Evolutionary conservation across 2,797 vertebrate genomes (phyloP), one percentile per base, ranked within the genome.

Genomic region (Myripristis murdjan): DNA sequence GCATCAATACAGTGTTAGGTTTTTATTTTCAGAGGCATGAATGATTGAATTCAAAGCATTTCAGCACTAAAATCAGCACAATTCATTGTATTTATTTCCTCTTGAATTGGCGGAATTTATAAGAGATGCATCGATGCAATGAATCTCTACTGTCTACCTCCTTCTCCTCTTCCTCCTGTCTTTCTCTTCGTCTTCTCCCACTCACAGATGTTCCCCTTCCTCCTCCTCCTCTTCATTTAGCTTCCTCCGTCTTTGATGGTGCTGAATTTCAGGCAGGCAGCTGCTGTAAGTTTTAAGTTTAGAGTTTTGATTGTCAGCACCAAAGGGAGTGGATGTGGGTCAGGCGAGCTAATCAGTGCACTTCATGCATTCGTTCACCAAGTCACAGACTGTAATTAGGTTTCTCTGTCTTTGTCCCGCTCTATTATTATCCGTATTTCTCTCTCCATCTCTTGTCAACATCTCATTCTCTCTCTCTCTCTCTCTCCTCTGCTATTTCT

Each of bases 261-360:
- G n/a, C 9, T 31, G 8, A 64, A 61, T 37, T 61, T n/a, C n/a
- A n/a, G n/a, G 48, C 33, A n/a, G 56, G 14, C 23, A 39, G 5
- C 15, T 43, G 14, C 37, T 8, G 6, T 14, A 10, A 39, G 37
- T 54, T 37, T 65, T 48, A 47, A 35, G 15, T 51, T 26, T 26
- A 18, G 5, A 53, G 46, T 28, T 24, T 26, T 43, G 31, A 59
- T 53, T 16, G 60, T 31, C 33, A n/a, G 33, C 33, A 16, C 62
- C 15, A 41, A 58, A 16, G 39, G 43, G 41, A 43, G 46, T 49
- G 24, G 33, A 81, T 55, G 54, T 59, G 41, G 67, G 67, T 72
- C 68, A 64, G 54, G 53, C 46, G 22, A 11, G 51, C 48, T 64
- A n/a, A 69, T 69, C 78, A 60, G 20, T 2, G 54, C 41, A 16